These are phyloP conservation scores for Oreochromis tanganicae DNA, from an alignment of 2,113 vertebrate genomes.

Conservation along the genomic window DNA sequence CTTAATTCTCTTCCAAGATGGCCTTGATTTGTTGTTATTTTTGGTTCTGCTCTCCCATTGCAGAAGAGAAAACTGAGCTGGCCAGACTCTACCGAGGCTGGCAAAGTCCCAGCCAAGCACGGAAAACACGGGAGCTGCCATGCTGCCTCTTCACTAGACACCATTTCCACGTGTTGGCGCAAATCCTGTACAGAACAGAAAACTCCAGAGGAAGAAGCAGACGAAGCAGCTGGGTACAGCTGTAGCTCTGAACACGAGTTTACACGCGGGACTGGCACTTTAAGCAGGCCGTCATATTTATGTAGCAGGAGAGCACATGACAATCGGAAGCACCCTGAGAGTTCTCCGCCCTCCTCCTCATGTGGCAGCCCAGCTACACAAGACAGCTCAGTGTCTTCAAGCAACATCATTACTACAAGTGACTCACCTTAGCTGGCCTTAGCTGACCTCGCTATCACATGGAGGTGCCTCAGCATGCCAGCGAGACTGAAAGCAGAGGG, in stretches of 20 bases:
- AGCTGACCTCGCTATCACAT: slow-evolving; percentile 2
- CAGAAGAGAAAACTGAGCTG: slow-evolving; percentile 72
- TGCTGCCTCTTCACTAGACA: neutral
- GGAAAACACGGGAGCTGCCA: neutral
- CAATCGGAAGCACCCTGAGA: neutral
- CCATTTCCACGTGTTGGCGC: neutral
- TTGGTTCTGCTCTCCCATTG: neutral
- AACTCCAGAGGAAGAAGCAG: neutral
- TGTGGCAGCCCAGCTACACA: slow-evolving; percentile 49
- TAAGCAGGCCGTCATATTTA: neutral
- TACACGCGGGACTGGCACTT: neutral
- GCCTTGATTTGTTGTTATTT: neutral
- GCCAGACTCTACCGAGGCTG: slow-evolving; percentile 24
- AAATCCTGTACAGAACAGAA: neutral
- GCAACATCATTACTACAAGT: slow-evolving; percentile 26
- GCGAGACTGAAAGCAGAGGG: neutral
- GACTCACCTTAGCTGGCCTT: slow-evolving; percentile 20
- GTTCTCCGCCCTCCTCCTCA: slow-evolving; percentile 3
- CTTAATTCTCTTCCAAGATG: neutral
- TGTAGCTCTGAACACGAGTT: neutral
- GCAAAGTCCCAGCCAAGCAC: neutral
- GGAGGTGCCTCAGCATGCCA: slow-evolving; percentile 34
- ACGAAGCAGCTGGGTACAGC: neutral
- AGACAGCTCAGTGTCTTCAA: slow-evolving; percentile 64
- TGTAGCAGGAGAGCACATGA: neutral